Percentiles rank a stretch among this genome's conserved stretches.
These are phyloP conservation scores for Bucco capensis DNA, from an alignment of 2,113 vertebrate species.

Conservation along the genomic window DNA sequence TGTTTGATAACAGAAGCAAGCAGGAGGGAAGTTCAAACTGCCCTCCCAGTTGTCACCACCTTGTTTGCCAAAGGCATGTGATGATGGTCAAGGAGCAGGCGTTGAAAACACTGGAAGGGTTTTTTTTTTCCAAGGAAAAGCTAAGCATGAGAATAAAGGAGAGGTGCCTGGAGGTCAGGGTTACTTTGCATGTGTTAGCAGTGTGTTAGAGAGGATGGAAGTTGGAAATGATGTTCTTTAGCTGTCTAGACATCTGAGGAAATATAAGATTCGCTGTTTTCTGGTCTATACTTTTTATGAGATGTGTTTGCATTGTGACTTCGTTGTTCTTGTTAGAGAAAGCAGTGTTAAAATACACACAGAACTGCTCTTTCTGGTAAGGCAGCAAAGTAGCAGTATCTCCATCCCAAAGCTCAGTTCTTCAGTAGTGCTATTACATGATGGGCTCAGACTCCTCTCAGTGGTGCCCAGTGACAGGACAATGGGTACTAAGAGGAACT, in stretches of 20 bases:
- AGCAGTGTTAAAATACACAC: background rate
- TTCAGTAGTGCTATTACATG: too few species aligned
- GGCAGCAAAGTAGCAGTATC: background rate
- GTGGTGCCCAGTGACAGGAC: too few species aligned
- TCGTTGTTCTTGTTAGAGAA: background rate
- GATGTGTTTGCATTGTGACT: too few species aligned
- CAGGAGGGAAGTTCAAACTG: background rate
- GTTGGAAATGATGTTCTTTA: background rate
- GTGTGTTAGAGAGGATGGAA: background rate
- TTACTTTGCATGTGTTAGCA: background rate
- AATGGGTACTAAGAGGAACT: too few species aligned
- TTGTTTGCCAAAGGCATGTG: background rate
- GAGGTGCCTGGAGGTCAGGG: background rate
- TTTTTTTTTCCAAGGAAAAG: background rate
- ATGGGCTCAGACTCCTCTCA: too few species aligned
- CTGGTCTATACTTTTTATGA: background rate
- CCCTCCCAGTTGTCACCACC: background rate
- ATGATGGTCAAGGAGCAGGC: background rate
- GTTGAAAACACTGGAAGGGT: background rate
- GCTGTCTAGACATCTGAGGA: background rate
- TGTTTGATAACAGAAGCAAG: background rate
- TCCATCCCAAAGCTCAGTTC: background rate
- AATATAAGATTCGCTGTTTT: background rate
- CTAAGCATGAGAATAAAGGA: background rate
- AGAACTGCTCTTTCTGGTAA: background rate